These are phyloP conservation scores for Tangara arthus DNA, from an alignment of 2,797 vertebrate genomes.

Conservation along the genomic window DNA sequence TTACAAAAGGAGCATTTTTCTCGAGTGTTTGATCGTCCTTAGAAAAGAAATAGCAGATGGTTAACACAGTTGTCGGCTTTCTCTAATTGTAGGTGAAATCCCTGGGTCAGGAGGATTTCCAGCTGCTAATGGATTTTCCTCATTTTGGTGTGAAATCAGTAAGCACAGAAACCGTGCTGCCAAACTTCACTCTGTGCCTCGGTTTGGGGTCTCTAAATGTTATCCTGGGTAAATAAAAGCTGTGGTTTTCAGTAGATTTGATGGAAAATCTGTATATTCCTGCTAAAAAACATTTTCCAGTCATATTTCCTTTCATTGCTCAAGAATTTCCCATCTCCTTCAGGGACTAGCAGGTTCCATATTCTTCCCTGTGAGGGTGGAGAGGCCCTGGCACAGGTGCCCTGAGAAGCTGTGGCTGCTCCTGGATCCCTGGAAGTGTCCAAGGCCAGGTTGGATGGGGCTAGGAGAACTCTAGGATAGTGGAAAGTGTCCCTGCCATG, in stretches of 20 bases:
- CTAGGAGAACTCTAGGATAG: fast-evolving
- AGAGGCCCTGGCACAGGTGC: fast-evolving
- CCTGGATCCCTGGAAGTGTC: not conserved
- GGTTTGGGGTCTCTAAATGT: not conserved
- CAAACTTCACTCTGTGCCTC: fast-evolving
- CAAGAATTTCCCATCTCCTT: not conserved
- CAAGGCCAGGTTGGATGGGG: fast-evolving
- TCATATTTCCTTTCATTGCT: not conserved
- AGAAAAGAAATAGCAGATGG: conserved; percentile 51
- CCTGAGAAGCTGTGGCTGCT: not conserved
- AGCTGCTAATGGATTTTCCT: conserved; percentile 56
- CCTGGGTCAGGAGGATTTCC: conserved; percentile 27
- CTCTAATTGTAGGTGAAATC: conserved; percentile 54
- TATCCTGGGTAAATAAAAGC: not conserved
- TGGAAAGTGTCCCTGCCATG: not conserved
- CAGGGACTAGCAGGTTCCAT: not conserved
- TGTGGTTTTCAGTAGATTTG: not conserved
- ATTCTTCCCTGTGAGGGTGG: not conserved
- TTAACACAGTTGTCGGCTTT: conserved; percentile 24
- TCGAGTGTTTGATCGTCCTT: not conserved
- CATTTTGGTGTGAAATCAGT: conserved; percentile 10
- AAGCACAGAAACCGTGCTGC: not conserved
- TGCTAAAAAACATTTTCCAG: not conserved
- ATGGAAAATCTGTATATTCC: not conserved
- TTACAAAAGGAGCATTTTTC: conserved; percentile 54